Base-by-base conservation (phyloP, 2,888 invertebrate genomes). In the Melieria picta region DNA sequence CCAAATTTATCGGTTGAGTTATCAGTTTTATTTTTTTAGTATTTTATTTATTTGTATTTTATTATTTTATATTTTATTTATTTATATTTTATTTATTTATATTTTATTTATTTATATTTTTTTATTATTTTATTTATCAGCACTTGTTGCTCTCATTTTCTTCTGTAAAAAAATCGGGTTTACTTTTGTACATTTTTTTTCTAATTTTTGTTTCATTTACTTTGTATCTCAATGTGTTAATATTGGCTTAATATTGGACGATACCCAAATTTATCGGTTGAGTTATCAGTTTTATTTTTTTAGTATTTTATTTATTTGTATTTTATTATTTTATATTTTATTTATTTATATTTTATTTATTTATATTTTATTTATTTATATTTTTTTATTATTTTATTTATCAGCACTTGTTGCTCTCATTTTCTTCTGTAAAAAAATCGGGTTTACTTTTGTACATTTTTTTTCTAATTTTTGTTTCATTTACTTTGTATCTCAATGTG, bases 321-420 rank as follows among this genome's bases (percentile, higher is more conserved):
- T 52, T 52, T 52, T 52, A 52, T 52, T 52, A 11, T 52, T 11
- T 52, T 52, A 11, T 52, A 52, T 52, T 52, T 52, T 52, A 52
- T 4, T 52, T 52, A 11, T 11, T 52, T 52, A 11, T 52, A 52
- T 5, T 4, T n/a, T n/a, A n/a, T n/a, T n/a, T n/a, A n/a, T n/a
- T n/a, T n/a, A n/a, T n/a, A n/a, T n/a, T n/a, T n/a, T n/a, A n/a
- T n/a, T n/a, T n/a, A n/a, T n/a, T n/a, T n/a, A n/a, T n/a, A n/a
- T n/a, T n/a, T n/a, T 52, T 52, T 11, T 52, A 11, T 52, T 52
- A 4, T 52, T 52, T 52, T 52, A 11, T 11, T 52, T 52, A 11
- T 52, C 10, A 4, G 10, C n/a, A n/a, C 5, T 52, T 52, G 4
- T n/a, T n/a, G 10, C n/a, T 52, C n/a, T n/a, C n/a, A n/a, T 52